Conservation (phyloP, 2,797 vertebrate genomes). For the Syngnathus rostellatus region DNA sequence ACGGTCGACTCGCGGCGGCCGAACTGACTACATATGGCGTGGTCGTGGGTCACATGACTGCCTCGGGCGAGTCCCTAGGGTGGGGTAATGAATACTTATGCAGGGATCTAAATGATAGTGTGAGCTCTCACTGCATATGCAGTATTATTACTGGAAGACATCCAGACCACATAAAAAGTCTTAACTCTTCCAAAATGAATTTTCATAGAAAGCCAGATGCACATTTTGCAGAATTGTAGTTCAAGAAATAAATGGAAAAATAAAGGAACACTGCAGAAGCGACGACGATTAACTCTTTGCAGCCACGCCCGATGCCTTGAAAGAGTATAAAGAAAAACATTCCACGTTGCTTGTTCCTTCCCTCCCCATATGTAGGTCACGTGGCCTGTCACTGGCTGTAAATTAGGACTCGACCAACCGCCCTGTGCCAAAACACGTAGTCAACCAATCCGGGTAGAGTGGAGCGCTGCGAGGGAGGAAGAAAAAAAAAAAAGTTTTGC, state of each 20-base stretch:
- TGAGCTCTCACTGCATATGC: slow-evolving; percentile 18
- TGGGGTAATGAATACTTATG: slow-evolving; percentile 57
- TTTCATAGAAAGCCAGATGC: not conserved
- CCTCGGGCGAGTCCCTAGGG: slow-evolving; percentile 7
- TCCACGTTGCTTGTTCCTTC: slow-evolving; percentile 29
- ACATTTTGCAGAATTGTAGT: not conserved
- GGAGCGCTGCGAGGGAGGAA: slow-evolving; percentile 13
- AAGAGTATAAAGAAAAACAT: slow-evolving; percentile 50
- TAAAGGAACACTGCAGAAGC: not conserved
- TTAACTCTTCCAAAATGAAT: not conserved
- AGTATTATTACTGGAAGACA: slow-evolving; percentile 31
- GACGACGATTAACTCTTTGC: slow-evolving; percentile 1
- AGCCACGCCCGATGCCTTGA: slow-evolving; percentile 41
- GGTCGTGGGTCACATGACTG: slow-evolving; percentile 49
- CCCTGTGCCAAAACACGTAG: slow-evolving; percentile 21
- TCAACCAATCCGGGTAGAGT: slow-evolving; percentile 28
- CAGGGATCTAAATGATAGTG: slow-evolving; percentile 25
- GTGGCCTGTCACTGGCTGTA: slow-evolving; percentile 31
- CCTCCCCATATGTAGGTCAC: slow-evolving; percentile 28
- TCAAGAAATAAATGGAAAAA: not conserved
- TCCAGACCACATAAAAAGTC: slow-evolving; percentile 9
- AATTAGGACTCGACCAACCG: slow-evolving; percentile 47
- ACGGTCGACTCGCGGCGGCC: slow-evolving; percentile 14
- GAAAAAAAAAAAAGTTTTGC: slow-evolving; percentile 29
- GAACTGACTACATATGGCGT: slow-evolving; percentile 64